These are phyloP conservation scores for Cistogaster globosa DNA, from an alignment of 2,888 invertebrate genomes.

Conservation along the genomic window DNA sequence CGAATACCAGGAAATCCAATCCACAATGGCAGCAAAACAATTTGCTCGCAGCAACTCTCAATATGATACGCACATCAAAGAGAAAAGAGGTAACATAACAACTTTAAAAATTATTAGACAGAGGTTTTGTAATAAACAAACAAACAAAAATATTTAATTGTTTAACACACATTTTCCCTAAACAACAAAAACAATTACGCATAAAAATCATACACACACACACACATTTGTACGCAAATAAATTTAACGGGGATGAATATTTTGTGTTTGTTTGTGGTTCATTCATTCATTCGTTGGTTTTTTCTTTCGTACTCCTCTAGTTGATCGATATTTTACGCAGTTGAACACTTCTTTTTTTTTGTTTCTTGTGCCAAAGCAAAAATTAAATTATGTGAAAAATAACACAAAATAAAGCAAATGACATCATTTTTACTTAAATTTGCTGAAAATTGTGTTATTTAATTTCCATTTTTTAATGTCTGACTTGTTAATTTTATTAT, in stretches of 20 bases:
- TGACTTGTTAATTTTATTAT: constrained; percentile 35
- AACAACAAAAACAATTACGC: background rate
- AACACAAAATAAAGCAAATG: constrained; percentile 45
- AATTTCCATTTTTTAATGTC: constrained; percentile 57
- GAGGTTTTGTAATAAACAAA: background rate
- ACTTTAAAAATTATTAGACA: background rate
- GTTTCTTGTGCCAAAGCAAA: background rate
- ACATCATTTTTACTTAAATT: constrained; percentile 65
- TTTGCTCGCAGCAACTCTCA: constrained; percentile 91
- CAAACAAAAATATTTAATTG: background rate
- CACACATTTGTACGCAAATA: too few species aligned
- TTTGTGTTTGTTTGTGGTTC: too few species aligned
- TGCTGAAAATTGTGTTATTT: constrained; percentile 58
- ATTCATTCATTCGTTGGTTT: background rate
- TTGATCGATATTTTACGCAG: constrained; percentile 64
- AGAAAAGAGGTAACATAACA: constrained; percentile 91
- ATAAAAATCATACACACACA: too few species aligned
- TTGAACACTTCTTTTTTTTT: constrained; percentile 2
- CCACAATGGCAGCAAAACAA: constrained; percentile 87
- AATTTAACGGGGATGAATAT: too few species aligned
- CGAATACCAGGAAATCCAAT: constrained; percentile 84
- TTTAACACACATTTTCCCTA: too few species aligned
- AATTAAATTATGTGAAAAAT: constrained; percentile 2
- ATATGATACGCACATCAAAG: constrained; percentile 93
- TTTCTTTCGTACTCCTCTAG: background rate